Evolutionary conservation across 30 jellyfish, hydroid and myxozoan genomes (phyloP).

Genomic region (Aurelia sp.): DNA sequence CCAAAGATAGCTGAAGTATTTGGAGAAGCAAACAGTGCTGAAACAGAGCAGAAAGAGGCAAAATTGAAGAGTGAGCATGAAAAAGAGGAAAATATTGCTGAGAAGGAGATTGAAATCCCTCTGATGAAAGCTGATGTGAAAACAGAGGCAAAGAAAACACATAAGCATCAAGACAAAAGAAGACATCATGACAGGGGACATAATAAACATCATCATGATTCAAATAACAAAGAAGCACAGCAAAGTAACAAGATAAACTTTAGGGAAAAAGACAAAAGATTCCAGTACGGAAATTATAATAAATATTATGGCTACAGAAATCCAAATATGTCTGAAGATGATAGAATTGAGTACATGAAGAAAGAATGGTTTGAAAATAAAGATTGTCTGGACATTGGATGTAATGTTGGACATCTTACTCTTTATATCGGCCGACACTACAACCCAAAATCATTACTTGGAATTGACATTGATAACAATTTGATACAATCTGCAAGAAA

Average conservation of each 20-base stretch:
- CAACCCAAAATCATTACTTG: conserved; percentile 71
- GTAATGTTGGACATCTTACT: conserved; percentile 90
- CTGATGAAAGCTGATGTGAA: not conserved
- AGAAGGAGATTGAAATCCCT: not conserved
- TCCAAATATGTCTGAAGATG: conserved; percentile 77
- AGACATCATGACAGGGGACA: not conserved
- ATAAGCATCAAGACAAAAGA: not conserved
- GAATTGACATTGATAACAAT: conserved; percentile 84
- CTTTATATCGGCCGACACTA: conserved; percentile 75
- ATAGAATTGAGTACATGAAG: conserved; percentile 66
- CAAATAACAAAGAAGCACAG: not conserved
- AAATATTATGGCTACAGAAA: conserved; percentile 87
- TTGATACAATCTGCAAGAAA: conserved; percentile 76
- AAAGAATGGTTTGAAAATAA: conserved; percentile 85
- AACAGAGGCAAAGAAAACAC: not conserved
- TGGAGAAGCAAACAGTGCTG: not conserved
- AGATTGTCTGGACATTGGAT: conserved; percentile 90
- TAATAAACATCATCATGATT: not conserved
- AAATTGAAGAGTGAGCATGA: not conserved
- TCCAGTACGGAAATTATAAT: conserved; percentile 82
- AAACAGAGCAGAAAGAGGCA: not conserved
- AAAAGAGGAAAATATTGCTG: not conserved
- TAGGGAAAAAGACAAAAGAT: conserved; percentile 66
- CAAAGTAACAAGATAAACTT: not conserved
- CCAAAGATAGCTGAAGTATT: not conserved